Evolutionary conservation across 2,113 vertebrate genomes (phyloP), one percentile per base, ranked within the genome.

Genomic region (Xyrauchen texanus): DNA sequence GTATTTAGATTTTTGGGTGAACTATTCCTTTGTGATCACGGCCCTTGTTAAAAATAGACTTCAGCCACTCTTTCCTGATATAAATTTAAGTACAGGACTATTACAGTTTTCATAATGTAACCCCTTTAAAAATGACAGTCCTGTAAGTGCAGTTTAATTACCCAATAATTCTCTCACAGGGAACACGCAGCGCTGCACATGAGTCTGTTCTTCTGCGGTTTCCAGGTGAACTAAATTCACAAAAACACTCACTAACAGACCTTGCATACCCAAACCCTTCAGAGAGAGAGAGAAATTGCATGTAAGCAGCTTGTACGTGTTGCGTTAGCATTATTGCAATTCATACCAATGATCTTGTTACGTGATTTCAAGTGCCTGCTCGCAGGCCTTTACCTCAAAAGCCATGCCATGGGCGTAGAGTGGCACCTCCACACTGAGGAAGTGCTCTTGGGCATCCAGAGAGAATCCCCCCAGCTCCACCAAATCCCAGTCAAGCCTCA

Each of bases 101-200:
- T 34, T 34, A 34, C 21, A 34, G 21, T 15, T 57, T 15, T 15
- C 11, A 15, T 58, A 1, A 58, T 58, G 7, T 58, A 7, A 58
- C 55, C 55, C n/a, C 55, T n/a, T 58, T 58, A 15, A 58, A 58
- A n/a, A 58, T 6, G 2, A 7, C 6, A 58, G 13, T 7, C 55
- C 2, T 4, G 34, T 21, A 10, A 16, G 6, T 47, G 52, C 9
- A 72, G 8, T 21, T 85, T 34, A 34, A 34, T 34, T 85, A 87
- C 86, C 84, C 8, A 87, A 71, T 8, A 87, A 63, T 58, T 85
- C 82, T n/a, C 45, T 67, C 76, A 83, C 61, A 45, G 81, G 81
- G 8, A 82, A 63, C 8, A 78, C 46, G 16, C 81, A 82, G 45
- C 45, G 62, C 13, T 82, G 81, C 46, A 53, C 57, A 51, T 62